Base-by-base conservation (phyloP, 2,888 invertebrate genomes). In the Drosophila buzzatii region DNA sequence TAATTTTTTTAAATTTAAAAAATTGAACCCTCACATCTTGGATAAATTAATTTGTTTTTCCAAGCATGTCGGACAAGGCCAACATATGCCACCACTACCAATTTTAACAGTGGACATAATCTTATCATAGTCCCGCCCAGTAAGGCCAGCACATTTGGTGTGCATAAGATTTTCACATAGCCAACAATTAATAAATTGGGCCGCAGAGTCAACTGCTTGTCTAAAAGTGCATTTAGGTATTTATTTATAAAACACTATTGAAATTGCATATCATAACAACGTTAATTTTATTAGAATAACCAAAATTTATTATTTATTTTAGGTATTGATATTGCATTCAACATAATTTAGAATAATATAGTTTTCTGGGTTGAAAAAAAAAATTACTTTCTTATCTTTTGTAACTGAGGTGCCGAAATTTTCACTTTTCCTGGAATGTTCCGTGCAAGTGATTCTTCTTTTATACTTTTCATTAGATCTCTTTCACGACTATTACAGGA, bases 361-460 rank as follows among this genome's bases (percentile, higher is more conserved):
- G 14, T 41, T 18, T 35, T 12, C 20, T 1, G 14, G 3, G 0
- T 51, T 3, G 16, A 27, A n/a, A 27, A 44, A 9, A 9, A 45
- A 16, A 10, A 64, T 70, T 89, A 95, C 92, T 96, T 96, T 90
- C 95, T 95, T 70, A 95, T 93, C 81, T 95, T 95, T 90, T 96
- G 96, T 70, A 97, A 92, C 90, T 96, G 96, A 0, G 98, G 97
- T 2, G 98, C 97, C 2, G 98, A 97, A 45, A 99, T 94, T 93
- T 99, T 99, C 0, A 99, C 99, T 94, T 99, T 99, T 41, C 99
- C 99, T 12, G 99, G 99, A 92, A 99, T 96, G 94, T 99, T 99
- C 80, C 98, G 95, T 0, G 98, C 98, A 37, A 98, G 94, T 73
- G 96, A 96, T 91, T 98, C 98, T 90, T 99, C 99, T 92, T 98